Percentiles rank a stretch among this genome's conserved stretches.
These are phyloP conservation scores for Drosophila mayri DNA, from an alignment of 1,140 invertebrate genomes.

Conservation along the genomic window DNA sequence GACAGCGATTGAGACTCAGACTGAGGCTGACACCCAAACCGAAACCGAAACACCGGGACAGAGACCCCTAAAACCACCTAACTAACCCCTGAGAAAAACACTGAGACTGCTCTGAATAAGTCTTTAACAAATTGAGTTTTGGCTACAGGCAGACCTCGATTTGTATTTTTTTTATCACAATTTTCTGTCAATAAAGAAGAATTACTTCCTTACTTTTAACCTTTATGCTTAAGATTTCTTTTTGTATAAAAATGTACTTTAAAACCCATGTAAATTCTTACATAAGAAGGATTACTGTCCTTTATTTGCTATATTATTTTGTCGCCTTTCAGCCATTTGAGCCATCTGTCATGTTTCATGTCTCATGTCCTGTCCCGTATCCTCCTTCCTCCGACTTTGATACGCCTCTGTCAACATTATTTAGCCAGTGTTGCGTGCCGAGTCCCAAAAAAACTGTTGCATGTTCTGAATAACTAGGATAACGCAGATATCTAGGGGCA, in stretches of 20 bases:
- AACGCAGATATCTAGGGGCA: neutral
- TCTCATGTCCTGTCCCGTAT: neutral
- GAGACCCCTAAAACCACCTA: neutral
- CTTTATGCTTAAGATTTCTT: neutral
- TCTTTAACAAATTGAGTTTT: neutral
- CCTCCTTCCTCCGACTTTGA: slow-evolving; percentile 36
- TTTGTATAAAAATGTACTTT: neutral
- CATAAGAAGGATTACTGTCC: slow-evolving; percentile 1
- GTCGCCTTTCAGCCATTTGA: slow-evolving; percentile 17
- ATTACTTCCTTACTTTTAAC: neutral
- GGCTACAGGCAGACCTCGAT: neutral
- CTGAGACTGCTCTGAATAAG: neutral
- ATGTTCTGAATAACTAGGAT: slow-evolving; percentile 29
- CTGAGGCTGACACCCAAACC: neutral
- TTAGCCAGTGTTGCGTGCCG: slow-evolving; percentile 33
- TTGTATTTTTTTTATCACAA: too few species aligned
- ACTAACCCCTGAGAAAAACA: slow-evolving; percentile 4
- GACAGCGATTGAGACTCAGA: slow-evolving; percentile 6
- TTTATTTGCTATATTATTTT: slow-evolving; percentile 11
- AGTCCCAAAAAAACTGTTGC: slow-evolving; percentile 34
- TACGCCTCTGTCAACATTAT: slow-evolving; percentile 53
- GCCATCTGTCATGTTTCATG: slow-evolving; percentile 38
- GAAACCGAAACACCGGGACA: slow-evolving; percentile 2
- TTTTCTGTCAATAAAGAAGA: too few species aligned
- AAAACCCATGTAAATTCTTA: neutral